phyloP scores from a whole-genome alignment of 1,140 invertebrate genomes.

The Camponotus vicinus region DNA sequence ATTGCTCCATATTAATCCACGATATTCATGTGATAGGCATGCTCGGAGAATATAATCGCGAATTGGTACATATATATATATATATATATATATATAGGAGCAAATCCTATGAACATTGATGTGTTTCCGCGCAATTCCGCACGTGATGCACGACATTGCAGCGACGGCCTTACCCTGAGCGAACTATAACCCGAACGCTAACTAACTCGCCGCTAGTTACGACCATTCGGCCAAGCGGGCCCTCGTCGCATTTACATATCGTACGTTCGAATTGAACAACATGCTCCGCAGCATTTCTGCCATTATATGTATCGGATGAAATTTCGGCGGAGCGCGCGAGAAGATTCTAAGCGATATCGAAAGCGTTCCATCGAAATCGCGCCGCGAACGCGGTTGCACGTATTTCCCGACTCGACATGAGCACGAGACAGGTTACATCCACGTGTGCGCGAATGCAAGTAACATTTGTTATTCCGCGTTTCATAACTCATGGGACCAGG shows the following conservation, averaged over 20 bases:
- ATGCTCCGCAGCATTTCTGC: background rate
- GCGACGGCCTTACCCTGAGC: background rate
- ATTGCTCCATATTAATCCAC: conserved; percentile 1
- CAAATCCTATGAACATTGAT: conserved; percentile 28
- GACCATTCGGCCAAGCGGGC: background rate
- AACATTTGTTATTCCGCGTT: conserved; percentile 52
- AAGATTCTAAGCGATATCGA: conserved; percentile 39
- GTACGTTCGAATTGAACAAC: conserved; percentile 25
- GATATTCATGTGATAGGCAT: conserved; percentile 34
- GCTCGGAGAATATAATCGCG: conserved; percentile 34
- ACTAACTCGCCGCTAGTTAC: conserved; percentile 28
- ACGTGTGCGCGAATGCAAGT: background rate
- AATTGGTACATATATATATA: background rate
- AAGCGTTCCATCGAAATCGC: background rate
- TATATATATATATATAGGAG: background rate
- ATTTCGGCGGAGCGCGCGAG: conserved; percentile 21
- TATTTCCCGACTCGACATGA: background rate
- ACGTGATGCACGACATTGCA: conserved; percentile 31
- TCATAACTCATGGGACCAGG: conserved; percentile 35
- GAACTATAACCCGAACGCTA: background rate
- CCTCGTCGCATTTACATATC: conserved; percentile 44
- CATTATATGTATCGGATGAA: conserved; percentile 13
- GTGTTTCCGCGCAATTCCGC: conserved; percentile 42
- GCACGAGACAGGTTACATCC: background rate
- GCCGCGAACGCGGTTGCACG: background rate